phyloP scores from a whole-genome alignment of 37 sponge, comb jelly and placozoan genomes.

The Aplysina aerophoba region DNA sequence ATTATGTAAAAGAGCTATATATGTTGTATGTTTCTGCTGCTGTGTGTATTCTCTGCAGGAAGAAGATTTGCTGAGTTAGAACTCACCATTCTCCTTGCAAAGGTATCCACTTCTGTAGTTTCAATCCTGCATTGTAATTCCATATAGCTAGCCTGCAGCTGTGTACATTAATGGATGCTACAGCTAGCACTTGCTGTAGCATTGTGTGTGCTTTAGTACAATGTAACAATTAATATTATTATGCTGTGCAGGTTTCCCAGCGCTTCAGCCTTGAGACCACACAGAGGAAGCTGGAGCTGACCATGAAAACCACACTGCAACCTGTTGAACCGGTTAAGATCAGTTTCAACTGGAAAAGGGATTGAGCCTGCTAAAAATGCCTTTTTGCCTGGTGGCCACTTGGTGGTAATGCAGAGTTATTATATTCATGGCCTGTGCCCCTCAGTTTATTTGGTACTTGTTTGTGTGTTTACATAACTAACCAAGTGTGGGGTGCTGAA shows the following conservation, averaged over 20 bases:
- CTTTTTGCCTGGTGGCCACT: neutral
- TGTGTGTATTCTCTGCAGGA: slow-evolving; percentile 8
- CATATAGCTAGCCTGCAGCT: too few species aligned
- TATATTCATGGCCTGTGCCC: neutral
- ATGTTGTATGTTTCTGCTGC: neutral
- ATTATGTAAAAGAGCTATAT: too few species aligned
- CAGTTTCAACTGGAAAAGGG: slow-evolving; percentile 10
- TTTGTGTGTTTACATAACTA: neutral
- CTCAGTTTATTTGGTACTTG: too few species aligned
- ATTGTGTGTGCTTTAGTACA: neutral
- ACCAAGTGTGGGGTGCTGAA: neutral
- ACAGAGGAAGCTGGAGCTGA: neutral
- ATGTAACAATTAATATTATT: neutral
- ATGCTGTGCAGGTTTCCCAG: neutral
- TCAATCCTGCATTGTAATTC: too few species aligned
- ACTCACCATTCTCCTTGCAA: slow-evolving; percentile 6
- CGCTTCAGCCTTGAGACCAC: neutral
- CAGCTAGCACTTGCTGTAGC: neutral
- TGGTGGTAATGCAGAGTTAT: neutral
- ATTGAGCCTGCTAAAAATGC: neutral
- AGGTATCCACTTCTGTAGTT: too few species aligned
- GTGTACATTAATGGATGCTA: too few species aligned
- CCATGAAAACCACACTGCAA: slow-evolving; percentile 1
- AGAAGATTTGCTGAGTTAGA: slow-evolving; percentile 25
- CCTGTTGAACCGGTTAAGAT: slow-evolving; percentile 16